Conservation (phyloP, 1,140 invertebrate genomes). For the Stegodyphus mimosarum region DNA sequence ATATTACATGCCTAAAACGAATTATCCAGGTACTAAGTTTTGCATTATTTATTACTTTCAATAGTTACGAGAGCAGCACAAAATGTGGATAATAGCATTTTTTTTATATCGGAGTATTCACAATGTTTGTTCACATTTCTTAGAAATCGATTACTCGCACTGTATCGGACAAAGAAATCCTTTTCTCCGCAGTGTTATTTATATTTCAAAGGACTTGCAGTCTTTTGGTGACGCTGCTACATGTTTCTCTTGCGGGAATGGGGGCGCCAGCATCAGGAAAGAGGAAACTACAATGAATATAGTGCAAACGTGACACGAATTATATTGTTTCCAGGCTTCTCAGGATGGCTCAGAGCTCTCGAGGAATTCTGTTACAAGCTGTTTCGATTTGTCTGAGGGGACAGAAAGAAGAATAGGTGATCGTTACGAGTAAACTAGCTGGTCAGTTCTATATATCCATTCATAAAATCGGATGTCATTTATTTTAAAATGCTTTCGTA, state of each 20-base stretch:
- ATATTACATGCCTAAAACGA: too few species aligned
- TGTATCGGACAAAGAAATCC: background rate
- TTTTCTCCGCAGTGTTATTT: conserved; percentile 18
- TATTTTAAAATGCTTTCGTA: too few species aligned
- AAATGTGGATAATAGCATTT: too few species aligned
- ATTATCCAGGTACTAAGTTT: too few species aligned
- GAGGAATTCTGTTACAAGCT: conserved; percentile 49
- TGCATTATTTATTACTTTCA: too few species aligned
- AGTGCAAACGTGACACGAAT: conserved; percentile 37
- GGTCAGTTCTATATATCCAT: too few species aligned
- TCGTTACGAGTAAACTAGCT: conserved; percentile 27
- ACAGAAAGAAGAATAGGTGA: conserved; percentile 31
- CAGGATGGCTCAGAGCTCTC: conserved; percentile 7
- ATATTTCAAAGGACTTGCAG: conserved; percentile 20
- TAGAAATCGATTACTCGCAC: background rate
- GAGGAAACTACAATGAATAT: conserved; percentile 28
- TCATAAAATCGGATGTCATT: too few species aligned
- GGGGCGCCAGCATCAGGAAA: background rate
- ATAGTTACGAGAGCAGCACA: too few species aligned
- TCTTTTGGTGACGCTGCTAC: background rate
- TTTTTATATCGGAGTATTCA: too few species aligned
- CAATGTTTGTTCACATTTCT: background rate
- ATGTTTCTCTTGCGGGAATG: background rate
- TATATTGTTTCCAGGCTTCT: conserved; percentile 21
- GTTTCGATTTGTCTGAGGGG: conserved; percentile 44